Conservation (phyloP, 2,797 vertebrate genomes). For the Ctenosaura bakeri region DNA sequence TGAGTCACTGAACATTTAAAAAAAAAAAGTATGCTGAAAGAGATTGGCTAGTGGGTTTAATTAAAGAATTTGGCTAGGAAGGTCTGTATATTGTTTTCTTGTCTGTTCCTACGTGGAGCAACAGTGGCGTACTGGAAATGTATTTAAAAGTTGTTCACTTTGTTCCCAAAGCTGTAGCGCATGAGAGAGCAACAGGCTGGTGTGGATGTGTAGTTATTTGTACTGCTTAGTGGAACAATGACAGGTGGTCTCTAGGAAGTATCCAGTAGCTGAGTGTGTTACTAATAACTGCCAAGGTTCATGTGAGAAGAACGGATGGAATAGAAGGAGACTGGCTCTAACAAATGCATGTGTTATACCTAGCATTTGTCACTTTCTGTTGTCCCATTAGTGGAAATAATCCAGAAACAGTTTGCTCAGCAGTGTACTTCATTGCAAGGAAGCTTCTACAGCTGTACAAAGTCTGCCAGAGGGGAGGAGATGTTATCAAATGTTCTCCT, state of each 20-base stretch:
- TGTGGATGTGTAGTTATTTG: slow-evolving; percentile 5
- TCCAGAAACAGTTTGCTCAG: neutral
- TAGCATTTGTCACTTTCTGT: slow-evolving; percentile 20
- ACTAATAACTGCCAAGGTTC: slow-evolving; percentile 17
- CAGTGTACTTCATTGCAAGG: slow-evolving; percentile 4
- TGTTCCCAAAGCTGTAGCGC: neutral
- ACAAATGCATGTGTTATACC: fast-evolving
- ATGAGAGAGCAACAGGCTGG: neutral
- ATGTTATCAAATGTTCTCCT: neutral
- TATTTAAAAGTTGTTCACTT: slow-evolving; percentile 12
- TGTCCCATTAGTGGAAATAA: slow-evolving; percentile 33
- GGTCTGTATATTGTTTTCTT: neutral
- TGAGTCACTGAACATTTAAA: slow-evolving; percentile 8
- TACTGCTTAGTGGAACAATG: slow-evolving; percentile 4
- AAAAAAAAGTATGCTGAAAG: slow-evolving; percentile 39
- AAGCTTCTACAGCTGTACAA: neutral
- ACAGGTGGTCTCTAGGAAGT: slow-evolving; percentile 12
- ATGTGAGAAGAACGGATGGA: slow-evolving; percentile 12
- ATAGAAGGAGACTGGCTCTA: neutral
- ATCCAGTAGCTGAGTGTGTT: neutral
- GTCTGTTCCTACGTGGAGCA: neutral
- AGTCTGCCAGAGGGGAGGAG: neutral
- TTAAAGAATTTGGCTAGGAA: slow-evolving; percentile 16
- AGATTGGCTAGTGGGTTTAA: neutral
- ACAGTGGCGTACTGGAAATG: neutral